phyloP scores from a whole-genome alignment of 2,113 vertebrate species.

The Heptranchias perlo region DNA sequence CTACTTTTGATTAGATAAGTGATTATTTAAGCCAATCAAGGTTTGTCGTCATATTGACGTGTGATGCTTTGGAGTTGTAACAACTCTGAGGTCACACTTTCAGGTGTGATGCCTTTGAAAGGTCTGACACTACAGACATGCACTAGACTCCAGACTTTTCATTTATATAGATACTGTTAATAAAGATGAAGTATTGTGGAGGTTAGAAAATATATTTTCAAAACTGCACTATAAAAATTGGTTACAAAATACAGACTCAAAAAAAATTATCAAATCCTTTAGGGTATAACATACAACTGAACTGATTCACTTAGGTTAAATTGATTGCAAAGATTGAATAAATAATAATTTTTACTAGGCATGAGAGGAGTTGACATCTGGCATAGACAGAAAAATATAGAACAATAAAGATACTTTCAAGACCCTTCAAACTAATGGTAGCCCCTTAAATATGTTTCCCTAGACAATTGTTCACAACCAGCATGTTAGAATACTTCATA shows the following conservation, averaged over 20 bases:
- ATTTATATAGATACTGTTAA: neutral
- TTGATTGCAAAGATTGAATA: neutral
- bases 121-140: neutral
- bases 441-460: neutral
- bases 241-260: neutral
- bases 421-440: conserved; percentile 23
- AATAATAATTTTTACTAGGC: neutral
- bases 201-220: neutral
- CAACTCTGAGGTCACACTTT: neutral
- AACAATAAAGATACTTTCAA: neutral
- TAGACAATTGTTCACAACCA: neutral
- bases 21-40: neutral
- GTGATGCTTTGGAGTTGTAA: neutral
- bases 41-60: neutral
- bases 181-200: neutral
- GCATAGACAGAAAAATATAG: neutral
- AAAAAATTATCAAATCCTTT: neutral
- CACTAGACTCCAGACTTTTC: neutral
- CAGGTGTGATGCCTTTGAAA: neutral
- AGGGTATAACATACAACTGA: neutral
- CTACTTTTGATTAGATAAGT: neutral
- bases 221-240: neutral
- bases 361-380: neutral
- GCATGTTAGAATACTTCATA: neutral
- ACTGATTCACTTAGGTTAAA: neutral